These are phyloP conservation scores for Rhagoletis pomonella DNA, from an alignment of 1,140 invertebrate genomes.

Conservation along the genomic window DNA sequence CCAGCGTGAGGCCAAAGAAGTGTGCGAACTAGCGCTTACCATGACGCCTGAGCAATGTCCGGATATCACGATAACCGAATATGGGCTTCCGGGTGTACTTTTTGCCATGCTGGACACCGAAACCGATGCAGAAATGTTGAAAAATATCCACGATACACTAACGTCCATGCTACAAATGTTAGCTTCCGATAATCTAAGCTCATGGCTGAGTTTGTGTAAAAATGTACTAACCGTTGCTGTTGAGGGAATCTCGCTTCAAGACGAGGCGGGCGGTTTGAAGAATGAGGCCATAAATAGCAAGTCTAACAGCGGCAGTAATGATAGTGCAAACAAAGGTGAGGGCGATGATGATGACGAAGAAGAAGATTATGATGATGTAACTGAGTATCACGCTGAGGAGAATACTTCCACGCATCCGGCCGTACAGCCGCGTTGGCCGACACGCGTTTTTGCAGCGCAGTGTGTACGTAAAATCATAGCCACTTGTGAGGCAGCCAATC, in stretches of 20 bases:
- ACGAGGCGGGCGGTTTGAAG: conserved; percentile 53
- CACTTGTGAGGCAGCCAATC: conserved; percentile 83
- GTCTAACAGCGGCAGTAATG: conserved; percentile 64
- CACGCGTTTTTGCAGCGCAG: conserved; percentile 96
- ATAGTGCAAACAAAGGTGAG: conserved; percentile 71
- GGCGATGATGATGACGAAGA: conserved; percentile 83
- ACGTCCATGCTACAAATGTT: conserved; percentile 93
- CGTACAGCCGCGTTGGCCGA: conserved; percentile 92
- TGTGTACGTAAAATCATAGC: conserved; percentile 92
- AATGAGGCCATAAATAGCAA: conserved; percentile 68
- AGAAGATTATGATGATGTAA: conserved; percentile 90
- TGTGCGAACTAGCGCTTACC: conserved; percentile 90
- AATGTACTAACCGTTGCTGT: conserved; percentile 90
- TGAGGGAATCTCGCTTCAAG: conserved; percentile 59
- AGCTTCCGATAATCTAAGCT: conserved; percentile 83
- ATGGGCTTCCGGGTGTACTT: conserved; percentile 92
- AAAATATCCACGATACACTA: conserved; percentile 94
- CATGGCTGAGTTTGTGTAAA: conserved; percentile 95
- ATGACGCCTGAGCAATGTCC: conserved; percentile 73
- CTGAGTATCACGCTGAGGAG: conserved; percentile 89
- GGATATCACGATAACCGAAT: conserved; percentile 80
- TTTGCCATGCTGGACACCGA: conserved; percentile 97
- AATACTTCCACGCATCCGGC: conserved; percentile 84
- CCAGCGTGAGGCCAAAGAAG: conserved; percentile 96
- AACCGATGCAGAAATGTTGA: conserved; percentile 88